Evolutionary conservation across 2,797 vertebrate species (phyloP).

Genomic region (Micrastur ruficollis): DNA sequence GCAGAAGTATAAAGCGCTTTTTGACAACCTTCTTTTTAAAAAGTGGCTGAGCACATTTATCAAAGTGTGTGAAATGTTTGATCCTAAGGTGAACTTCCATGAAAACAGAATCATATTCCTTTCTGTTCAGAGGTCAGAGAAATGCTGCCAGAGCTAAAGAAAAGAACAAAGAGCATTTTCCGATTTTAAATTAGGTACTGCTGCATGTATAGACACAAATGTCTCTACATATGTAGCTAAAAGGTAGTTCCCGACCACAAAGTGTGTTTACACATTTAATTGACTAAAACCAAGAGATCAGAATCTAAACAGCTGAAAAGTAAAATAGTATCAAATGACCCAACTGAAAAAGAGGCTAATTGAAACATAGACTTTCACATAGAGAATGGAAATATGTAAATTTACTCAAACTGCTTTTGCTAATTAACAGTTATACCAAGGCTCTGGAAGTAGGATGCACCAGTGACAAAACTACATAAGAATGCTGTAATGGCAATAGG

Average conservation of each 20-base stretch:
- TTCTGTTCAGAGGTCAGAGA: not conserved
- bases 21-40: not conserved
- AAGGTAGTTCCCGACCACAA: not conserved
- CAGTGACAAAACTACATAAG: not conserved
- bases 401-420: not conserved
- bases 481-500: not conserved
- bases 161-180: slow-evolving; percentile 2
- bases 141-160: not conserved
- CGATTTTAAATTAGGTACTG: not conserved
- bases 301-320: not conserved
- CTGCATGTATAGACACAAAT: not conserved
- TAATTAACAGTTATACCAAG: not conserved
- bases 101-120: slow-evolving; percentile 26
- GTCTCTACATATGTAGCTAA: not conserved
- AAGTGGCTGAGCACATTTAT: slow-evolving; percentile 22
- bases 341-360: not conserved
- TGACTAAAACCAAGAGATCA: not conserved
- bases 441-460: not conserved
- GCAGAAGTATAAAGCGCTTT: not conserved
- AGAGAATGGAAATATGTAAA: not conserved
- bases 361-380: not conserved
- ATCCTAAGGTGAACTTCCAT: slow-evolving; percentile 43
- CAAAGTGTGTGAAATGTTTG: slow-evolving; percentile 30
- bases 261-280: not conserved
- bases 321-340: not conserved